Evolutionary conservation across 2,888 invertebrate species (phyloP).

Genomic region (Pterobdella sp.): DNA sequence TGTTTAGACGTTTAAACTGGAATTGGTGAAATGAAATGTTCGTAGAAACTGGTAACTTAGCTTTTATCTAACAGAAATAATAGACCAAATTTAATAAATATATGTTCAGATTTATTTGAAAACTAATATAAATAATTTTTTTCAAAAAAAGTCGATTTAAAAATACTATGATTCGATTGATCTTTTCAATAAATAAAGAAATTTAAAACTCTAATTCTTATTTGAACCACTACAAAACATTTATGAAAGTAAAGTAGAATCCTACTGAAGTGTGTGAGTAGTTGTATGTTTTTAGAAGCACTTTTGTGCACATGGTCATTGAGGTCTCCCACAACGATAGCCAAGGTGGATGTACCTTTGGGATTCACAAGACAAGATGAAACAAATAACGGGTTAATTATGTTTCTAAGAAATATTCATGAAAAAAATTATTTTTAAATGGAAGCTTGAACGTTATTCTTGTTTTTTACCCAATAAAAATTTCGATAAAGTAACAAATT

Average conservation of each 20-base stretch:
- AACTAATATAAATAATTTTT: neutral
- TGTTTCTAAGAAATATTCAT: neutral
- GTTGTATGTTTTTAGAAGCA: conserved; percentile 88
- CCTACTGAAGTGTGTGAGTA: conserved; percentile 84
- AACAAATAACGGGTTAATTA: neutral
- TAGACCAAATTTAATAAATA: neutral
- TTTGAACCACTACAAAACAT: neutral
- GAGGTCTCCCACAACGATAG: conserved; percentile 88
- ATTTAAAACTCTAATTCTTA: neutral
- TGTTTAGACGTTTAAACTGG: neutral
- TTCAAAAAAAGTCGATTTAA: neutral
- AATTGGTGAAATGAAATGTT: neutral
- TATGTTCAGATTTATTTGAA: neutral
- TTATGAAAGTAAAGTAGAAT: conserved; percentile 43
- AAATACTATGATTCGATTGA: no score
- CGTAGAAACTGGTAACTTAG: no score
- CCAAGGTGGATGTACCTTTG: conserved; percentile 86
- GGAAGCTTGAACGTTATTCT: no score
- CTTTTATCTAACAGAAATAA: no score
- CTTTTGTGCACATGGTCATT: conserved; percentile 98
- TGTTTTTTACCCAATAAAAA: no score
- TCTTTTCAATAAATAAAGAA: no score
- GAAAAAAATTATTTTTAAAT: neutral
- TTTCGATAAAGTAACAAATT: neutral
- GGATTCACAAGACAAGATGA: neutral